Evolutionary conservation across 1,140 invertebrate genomes (phyloP).

Genomic region (Drosophila pachea): DNA sequence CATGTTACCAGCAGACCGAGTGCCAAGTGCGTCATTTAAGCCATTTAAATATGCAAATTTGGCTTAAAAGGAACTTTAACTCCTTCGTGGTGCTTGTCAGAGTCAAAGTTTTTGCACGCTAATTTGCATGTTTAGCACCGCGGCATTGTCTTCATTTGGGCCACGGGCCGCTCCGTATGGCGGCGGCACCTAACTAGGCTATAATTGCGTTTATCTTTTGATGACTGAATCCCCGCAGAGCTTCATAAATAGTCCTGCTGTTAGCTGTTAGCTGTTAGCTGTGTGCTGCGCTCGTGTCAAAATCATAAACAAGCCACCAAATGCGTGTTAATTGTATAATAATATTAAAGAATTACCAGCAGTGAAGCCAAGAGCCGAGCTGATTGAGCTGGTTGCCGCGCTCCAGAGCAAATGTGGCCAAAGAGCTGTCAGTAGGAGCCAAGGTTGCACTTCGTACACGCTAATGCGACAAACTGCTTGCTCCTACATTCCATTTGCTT

Average conservation of each 20-base stretch:
- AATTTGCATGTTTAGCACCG: constrained; percentile 70
- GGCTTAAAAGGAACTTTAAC: constrained; percentile 68
- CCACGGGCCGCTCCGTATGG: background rate
- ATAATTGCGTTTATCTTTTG: constrained; percentile 75
- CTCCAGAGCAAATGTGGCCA: constrained; percentile 11
- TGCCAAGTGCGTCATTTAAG: constrained; percentile 67
- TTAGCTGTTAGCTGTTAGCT: background rate
- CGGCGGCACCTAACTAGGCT: constrained; percentile 37
- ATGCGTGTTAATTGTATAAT: constrained; percentile 74
- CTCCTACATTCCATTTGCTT: constrained; percentile 13
- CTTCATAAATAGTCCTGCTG: constrained; percentile 28
- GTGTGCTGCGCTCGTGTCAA: constrained; percentile 27
- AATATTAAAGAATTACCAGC: constrained; percentile 71
- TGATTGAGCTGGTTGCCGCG: constrained; percentile 37
- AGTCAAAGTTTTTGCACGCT: constrained; percentile 57
- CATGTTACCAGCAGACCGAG: constrained; percentile 26
- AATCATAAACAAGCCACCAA: constrained; percentile 63
- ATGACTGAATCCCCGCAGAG: constrained; percentile 59
- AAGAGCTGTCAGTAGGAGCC: constrained; percentile 56
- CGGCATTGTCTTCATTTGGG: constrained; percentile 56
- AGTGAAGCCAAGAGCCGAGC: constrained; percentile 32
- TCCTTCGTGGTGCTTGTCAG: constrained; percentile 52
- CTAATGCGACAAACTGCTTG: too few species aligned
- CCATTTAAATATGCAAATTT: constrained; percentile 77
- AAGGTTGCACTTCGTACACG: constrained; percentile 44